phyloP scores from a whole-genome alignment of 2,797 vertebrate genomes.

The Sebastes miniatus region DNA sequence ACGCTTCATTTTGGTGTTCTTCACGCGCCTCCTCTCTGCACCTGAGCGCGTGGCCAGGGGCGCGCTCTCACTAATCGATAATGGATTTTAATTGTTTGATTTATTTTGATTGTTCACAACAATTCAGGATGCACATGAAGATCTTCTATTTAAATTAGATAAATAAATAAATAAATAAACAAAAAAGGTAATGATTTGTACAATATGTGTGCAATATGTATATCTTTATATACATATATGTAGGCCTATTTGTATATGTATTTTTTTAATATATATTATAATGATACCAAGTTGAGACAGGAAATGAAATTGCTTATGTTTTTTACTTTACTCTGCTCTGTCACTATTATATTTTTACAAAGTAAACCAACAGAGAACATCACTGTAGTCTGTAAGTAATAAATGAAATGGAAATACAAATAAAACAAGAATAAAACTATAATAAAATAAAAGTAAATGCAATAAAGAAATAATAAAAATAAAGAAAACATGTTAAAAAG shows the following conservation, averaged over 20 bases:
- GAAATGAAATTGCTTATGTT: too few relatives aligned
- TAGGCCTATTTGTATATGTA: neutral
- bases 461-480: neutral
- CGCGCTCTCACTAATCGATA: constrained; percentile 11
- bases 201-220: neutral
- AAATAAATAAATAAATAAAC: neutral
- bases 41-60: constrained; percentile 39
- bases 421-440: too few relatives aligned
- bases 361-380: too few relatives aligned
- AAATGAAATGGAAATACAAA: too few relatives aligned
- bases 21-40: constrained; percentile 39
- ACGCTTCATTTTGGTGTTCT: fast-evolving
- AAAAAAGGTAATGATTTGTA: neutral
- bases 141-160: neutral
- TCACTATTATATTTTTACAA: too few relatives aligned
- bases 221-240: neutral
- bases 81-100: neutral
- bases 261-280: neutral
- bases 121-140: neutral
- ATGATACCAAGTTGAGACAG: neutral
- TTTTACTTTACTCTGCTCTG: too few relatives aligned
- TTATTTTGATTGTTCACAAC: neutral
- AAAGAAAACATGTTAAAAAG: too few relatives aligned
- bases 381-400: too few relatives aligned
- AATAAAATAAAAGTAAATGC: too few relatives aligned